Evolutionary conservation across 2,888 invertebrate genomes (phyloP), one percentile per base, ranked within the genome.

Genomic region (Cylloceria caligata): DNA sequence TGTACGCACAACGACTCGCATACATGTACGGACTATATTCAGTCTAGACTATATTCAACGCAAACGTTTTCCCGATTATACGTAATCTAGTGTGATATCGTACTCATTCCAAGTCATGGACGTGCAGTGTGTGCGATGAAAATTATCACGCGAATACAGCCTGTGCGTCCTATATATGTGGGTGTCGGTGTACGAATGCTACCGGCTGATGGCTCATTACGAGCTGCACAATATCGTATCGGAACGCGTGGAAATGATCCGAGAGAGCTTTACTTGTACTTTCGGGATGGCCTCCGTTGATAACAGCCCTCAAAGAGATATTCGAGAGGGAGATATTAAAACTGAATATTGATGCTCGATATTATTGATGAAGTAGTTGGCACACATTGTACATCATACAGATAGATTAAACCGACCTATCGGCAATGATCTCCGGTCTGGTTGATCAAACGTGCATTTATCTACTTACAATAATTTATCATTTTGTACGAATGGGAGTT

Each of bases 281-380:
- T 76, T 60, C 47, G 55, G 60, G 30, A 34, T 34, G 19, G 19
- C 49, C 13, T 45, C 60, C 47, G 57, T 21, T 30, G 27, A 42
- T 27, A 49, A 11, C 9, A n/a, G 34, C 21, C 9, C 3, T 11
- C 11, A 9, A 13, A 0, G 60, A 24, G 64, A 52, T 6, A 21
- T 27, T 27, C 11, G 34, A 16, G 34, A 30, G 45, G 49, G 16
- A 45, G 42, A 30, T 39, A 52, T 60, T 21, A 36, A 68, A 60
- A 60, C 34, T 24, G 57, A 76, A 55, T n/a, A 57, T 75, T 45
- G 42, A 75, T 34, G 45, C 67, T 34, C 67, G 75, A 75, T 75
- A 67, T 57, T 55, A 57, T 19, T 30, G 19, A 27, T 39, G 5
- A 42, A 57, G 69, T 42, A 52, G 36, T 52, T 49, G 68, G 39